Conservation (phyloP, 2,113 vertebrate species). For the Polypterus senegalus region DNA sequence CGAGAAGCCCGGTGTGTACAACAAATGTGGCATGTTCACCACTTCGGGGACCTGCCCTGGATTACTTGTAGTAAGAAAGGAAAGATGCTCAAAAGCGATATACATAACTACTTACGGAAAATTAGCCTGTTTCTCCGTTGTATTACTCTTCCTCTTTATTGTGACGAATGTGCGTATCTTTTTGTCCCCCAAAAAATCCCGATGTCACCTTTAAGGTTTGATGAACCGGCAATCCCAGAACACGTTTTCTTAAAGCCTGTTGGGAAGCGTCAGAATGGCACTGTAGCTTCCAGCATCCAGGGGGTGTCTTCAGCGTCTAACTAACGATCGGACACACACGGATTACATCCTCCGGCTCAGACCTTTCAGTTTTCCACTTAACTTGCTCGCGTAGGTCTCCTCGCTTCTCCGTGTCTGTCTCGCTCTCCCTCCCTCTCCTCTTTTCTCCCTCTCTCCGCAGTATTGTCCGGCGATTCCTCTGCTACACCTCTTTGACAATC, state of each 20-base stretch:
- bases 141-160: too few relatives aligned
- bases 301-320: constrained; percentile 6
- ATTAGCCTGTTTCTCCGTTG: too few relatives aligned
- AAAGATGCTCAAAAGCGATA: too few relatives aligned
- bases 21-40: too few relatives aligned
- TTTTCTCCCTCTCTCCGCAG: too few relatives aligned
- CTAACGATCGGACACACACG: constrained; percentile 1
- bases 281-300: constrained; percentile 9
- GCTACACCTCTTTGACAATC: background rate
- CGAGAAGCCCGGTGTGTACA: too few relatives aligned
- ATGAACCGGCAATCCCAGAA: constrained; percentile 1
- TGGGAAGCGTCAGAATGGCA: constrained; percentile 3
- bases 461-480: too few relatives aligned
- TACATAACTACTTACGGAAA: too few relatives aligned
- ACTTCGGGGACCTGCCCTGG: too few relatives aligned
- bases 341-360: constrained; percentile 12
- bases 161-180: too few relatives aligned
- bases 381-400: background rate
- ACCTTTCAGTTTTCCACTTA: background rate
- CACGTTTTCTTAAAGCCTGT: constrained; percentile 1
- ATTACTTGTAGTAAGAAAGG: too few relatives aligned
- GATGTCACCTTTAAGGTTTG: background rate
- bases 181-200: too few relatives aligned
- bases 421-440: background rate
- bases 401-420: background rate